Conservation (phyloP, 1,140 invertebrate species). For the Drosophila jambulina region DNA sequence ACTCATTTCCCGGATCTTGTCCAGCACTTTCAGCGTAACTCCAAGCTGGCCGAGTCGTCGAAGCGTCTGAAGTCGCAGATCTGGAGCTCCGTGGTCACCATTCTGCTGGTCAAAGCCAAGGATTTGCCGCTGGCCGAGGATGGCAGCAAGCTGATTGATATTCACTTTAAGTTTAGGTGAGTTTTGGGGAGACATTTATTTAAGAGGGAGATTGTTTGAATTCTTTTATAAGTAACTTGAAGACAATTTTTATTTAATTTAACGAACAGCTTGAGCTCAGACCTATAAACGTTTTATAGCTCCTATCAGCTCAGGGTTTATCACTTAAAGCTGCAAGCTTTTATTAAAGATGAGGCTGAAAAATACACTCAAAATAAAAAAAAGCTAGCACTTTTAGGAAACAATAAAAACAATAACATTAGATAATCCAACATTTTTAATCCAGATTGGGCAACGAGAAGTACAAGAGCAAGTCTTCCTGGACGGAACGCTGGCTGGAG, state of each 20-base stretch:
- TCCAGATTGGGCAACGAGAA: slow-evolving; percentile 97
- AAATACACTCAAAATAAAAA: neutral
- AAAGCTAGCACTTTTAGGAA: neutral
- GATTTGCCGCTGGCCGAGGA: slow-evolving; percentile 95
- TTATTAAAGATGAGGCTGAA: neutral
- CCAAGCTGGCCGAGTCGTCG: slow-evolving; percentile 91
- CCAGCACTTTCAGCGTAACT: slow-evolving; percentile 93
- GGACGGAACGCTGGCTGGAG: slow-evolving; percentile 96
- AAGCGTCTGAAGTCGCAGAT: slow-evolving; percentile 94
- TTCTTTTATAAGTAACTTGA: no score
- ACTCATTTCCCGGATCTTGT: slow-evolving; percentile 46
- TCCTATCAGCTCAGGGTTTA: slow-evolving; percentile 1
- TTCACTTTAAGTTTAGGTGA: slow-evolving; percentile 98
- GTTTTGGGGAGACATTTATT: neutral
- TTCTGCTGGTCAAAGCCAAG: slow-evolving; percentile 97
- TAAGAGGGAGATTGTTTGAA: no score
- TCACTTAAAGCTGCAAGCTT: no score
- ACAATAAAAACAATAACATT: no score
- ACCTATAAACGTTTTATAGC: neutral
- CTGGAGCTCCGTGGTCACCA: slow-evolving; percentile 98
- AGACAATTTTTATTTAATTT: no score
- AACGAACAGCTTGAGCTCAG: neutral
- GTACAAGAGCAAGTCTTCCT: slow-evolving; percentile 97
- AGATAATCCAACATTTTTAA: neutral
- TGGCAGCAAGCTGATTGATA: slow-evolving; percentile 94